Conservation (phyloP, 1,140 invertebrate species). For the Penaeus vannamei region DNA sequence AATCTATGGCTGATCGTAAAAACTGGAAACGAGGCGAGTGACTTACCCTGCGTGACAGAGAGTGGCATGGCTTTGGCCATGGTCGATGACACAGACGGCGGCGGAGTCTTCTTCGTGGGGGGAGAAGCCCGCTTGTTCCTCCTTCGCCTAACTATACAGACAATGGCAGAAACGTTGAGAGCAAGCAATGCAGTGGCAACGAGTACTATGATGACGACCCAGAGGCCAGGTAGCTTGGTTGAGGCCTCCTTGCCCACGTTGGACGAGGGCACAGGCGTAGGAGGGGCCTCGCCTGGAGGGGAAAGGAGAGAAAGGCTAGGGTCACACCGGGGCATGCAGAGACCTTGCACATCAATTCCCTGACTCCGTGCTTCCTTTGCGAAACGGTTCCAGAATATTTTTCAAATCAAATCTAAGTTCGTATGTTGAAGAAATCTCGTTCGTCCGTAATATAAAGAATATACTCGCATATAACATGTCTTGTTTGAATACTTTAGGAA, state of each 20-base stretch:
- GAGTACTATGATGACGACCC: conserved; percentile 82
- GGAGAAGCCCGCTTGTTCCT: conserved; percentile 70
- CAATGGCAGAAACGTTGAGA: conserved; percentile 88
- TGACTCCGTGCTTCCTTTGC: too few species aligned
- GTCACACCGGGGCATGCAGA: background rate
- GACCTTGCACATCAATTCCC: too few species aligned
- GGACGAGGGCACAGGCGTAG: conserved; percentile 71
- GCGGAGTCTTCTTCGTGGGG: conserved; percentile 64
- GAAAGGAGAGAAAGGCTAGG: conserved; percentile 48
- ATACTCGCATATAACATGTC: too few species aligned
- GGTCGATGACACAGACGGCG: conserved; percentile 53
- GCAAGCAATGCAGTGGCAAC: conserved; percentile 81
- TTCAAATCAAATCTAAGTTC: too few species aligned
- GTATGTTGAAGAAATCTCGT: too few species aligned
- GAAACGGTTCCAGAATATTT: too few species aligned
- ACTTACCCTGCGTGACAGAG: conserved; percentile 53
- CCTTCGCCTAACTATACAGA: conserved; percentile 86
- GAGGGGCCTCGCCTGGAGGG: conserved; percentile 65
- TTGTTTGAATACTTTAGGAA: too few species aligned
- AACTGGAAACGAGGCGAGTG: background rate
- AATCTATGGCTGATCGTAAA: background rate
- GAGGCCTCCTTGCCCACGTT: conserved; percentile 70
- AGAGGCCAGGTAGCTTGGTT: conserved; percentile 76
- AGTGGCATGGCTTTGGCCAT: conserved; percentile 53
- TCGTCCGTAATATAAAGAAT: too few species aligned